A percentile compares a stretch with the other conserved stretches of the same genome.
Conservation (phyloP, 2,888 invertebrate genomes). For the Amiota communis region DNA sequence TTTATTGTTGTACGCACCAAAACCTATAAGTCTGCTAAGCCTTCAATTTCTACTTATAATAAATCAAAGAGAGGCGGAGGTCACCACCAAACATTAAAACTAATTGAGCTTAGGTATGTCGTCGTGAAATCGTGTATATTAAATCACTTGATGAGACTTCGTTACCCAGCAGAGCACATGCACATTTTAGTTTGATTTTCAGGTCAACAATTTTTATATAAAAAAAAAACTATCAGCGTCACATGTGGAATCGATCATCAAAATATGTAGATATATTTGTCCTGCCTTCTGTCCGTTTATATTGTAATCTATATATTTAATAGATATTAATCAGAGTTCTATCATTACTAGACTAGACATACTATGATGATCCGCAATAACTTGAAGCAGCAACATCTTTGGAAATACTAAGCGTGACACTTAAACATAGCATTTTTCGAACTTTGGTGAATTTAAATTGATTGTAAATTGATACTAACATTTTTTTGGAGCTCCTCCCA, state of each 20-base stretch:
- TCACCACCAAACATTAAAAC: constrained; percentile 7
- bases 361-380: no score
- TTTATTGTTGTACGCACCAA: constrained; percentile 31
- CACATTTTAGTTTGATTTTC: not conserved
- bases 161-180: not conserved
- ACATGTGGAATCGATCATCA: not conserved
- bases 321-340: not conserved
- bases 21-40: constrained; percentile 14
- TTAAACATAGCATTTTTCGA: no score
- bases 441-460: no score
- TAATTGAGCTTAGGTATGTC: constrained; percentile 27
- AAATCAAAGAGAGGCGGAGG: not conserved
- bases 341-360: not conserved
- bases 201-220: not conserved
- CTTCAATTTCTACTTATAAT: not conserved
- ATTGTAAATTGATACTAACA: no score
- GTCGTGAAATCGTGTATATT: not conserved
- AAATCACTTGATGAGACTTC: not conserved
- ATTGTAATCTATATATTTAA: not conserved
- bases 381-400: no score
- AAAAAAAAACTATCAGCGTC: not conserved
- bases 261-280: not conserved
- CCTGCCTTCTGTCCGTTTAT: no score
- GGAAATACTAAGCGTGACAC: no score
- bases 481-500: no score